Base-by-base conservation (phyloP, 2,797 vertebrate genomes). In the Lateolabrax maculatus region DNA sequence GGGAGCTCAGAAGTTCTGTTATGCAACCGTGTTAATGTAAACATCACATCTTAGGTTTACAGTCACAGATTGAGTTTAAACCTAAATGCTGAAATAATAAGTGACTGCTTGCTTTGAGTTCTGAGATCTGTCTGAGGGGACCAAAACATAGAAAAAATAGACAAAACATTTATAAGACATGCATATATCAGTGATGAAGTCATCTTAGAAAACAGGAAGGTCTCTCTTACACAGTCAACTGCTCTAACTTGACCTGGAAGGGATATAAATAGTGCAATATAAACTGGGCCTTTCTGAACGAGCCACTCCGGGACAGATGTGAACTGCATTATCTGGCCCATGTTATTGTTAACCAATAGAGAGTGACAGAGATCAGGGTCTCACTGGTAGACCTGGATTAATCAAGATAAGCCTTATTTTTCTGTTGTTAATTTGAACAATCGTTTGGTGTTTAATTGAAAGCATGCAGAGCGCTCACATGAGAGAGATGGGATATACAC, bases 201-300 rank as follows among this genome's bases (percentile, higher is more conserved):
- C 46, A 71, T 44, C 66, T 80, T 75, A 63, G 52, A 81, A 84
- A 82, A 84, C 31, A 79, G 61, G 49, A 77, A 71, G 57, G 71
- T 71, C 23, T 80, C 71, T 78, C 36, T 58, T 61, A 62, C 65
- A 69, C 31, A 80, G 65, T 84, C 64, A 85, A 83, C 77, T 81
- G 79, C 62, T 88, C 81, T 79, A 68, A 85, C 63, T 75, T 78
- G 81, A 91, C 81, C 66, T 86, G 86, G 83, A 85, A 76, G 71
- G 77, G 80, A 73, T 89, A 91, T 83, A 90, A 92, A 92, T 93
- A 94, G 92, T 92, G 93, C 90, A 92, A 94, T 89, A 89, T 72
- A 90, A 92, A 90, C 71, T 81, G 84, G 79, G 77, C 68, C 82
- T 77, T 72, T 75, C 56, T 64, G 78, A 80, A 69, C 16, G 36